Evolutionary conservation across 2,113 vertebrate species (phyloP), one percentile per base, ranked within the genome.

Genomic region (Holacanthus passer): DNA sequence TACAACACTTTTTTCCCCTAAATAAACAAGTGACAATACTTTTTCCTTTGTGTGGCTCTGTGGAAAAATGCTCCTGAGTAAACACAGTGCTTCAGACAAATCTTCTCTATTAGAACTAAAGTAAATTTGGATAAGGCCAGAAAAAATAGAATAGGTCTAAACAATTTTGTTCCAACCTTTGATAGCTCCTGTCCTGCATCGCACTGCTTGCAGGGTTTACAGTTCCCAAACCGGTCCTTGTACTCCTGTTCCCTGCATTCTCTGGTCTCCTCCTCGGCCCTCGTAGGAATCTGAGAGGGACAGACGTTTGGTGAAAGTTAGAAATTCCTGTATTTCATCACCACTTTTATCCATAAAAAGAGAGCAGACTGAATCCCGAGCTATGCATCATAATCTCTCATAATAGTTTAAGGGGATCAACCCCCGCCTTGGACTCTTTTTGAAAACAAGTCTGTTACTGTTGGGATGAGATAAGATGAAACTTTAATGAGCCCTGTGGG

Each of bases 111-210:
- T 63, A 16, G 37, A 63, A 27, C 37, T 29, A 16, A 29, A 72
- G 13, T 50, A 39, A 17, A 32, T 24, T 35, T 19, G 62, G 45
- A 29, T 59, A 27, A 58, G n/a, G 10, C 27, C 19, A 60, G 4
- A 59, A 69, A 70, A 69, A 8, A 20, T 14, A 29, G 22, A 69
- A 45, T 45, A 41, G 58, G 12, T 41, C n/a, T 5, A 20, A 48
- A 43, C 16, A 13, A 1, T 13, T 32, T 24, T 6, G 29, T 13
- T 56, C 89, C 47, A 73, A 98, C 98, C 97, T 99, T 99, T 73
- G 98, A 99, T 22, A 99, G 92, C 77, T 99, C 98, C 94, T 97
- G 96, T 88, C 98, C 98, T 4, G 98, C 97, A n/a, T 97, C 97
- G 76, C 98, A 99, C 63, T 97, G 97, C 83, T 93, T 95, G 93